phyloP scores from a whole-genome alignment of 2,797 vertebrate genomes.

The Margarornis squamiger region DNA sequence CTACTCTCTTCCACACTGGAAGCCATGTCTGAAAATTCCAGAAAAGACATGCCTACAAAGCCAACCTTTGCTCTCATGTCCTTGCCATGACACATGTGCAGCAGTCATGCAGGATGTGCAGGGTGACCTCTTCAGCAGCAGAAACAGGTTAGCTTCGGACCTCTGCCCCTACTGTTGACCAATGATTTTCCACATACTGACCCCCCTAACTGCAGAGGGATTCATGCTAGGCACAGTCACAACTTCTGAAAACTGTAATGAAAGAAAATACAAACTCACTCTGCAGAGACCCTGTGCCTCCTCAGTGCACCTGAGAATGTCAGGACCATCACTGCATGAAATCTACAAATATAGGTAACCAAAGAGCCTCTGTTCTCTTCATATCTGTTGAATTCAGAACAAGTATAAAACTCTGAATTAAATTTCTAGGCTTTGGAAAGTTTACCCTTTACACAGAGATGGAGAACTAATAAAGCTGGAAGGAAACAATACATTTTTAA shows the following conservation, averaged over 20 bases:
- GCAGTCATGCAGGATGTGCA: neutral
- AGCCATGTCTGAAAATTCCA: neutral
- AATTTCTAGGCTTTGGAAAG: constrained; percentile 18
- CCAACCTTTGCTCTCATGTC: neutral
- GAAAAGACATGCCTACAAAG: neutral
- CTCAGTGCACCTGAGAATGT: neutral
- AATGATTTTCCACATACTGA: neutral
- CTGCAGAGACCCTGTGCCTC: neutral
- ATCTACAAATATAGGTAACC: neutral
- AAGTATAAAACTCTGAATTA: constrained; percentile 15
- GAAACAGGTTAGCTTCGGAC: neutral
- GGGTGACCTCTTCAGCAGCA: neutral
- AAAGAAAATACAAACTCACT: neutral
- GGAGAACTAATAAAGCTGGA: constrained; percentile 52
- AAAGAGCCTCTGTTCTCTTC: neutral
- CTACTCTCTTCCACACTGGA: neutral
- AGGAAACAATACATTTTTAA: constrained; percentile 67
- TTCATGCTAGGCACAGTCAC: fast-evolving
- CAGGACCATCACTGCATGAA: neutral
- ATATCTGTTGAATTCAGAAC: neutral
- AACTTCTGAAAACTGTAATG: neutral
- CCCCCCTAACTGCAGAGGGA: neutral
- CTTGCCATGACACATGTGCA: fast-evolving
- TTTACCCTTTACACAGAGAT: constrained; percentile 27
- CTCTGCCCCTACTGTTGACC: neutral